These are phyloP conservation scores for Archilochus colubris DNA, from an alignment of 2,113 vertebrate genomes.

Conservation along the genomic window DNA sequence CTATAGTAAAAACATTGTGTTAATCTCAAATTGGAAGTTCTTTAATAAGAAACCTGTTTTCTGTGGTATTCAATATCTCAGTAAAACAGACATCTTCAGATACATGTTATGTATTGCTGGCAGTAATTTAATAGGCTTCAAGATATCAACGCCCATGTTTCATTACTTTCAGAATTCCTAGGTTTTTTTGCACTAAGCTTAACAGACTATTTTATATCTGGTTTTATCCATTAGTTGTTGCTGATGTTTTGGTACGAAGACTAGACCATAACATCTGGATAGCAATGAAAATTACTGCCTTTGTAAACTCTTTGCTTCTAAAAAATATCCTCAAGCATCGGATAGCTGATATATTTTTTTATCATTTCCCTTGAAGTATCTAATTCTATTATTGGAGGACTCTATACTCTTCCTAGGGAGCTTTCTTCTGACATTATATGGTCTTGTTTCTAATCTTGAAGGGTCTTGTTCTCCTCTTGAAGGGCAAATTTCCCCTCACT, in stretches of 20 bases:
- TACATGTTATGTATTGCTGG: background rate
- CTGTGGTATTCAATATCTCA: background rate
- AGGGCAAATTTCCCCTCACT: constrained; percentile 24
- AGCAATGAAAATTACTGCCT: background rate
- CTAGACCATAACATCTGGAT: background rate
- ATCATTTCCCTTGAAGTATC: background rate
- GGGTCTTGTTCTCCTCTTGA: background rate
- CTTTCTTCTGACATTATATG: background rate
- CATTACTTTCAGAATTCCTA: background rate
- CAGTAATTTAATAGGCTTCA: background rate
- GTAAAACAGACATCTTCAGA: background rate
- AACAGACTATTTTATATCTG: background rate
- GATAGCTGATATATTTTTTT: background rate
- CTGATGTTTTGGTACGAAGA: background rate
- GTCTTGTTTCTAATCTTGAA: background rate
- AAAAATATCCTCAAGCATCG: background rate
- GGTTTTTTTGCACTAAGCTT: background rate
- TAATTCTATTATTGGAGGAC: background rate
- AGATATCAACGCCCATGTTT: background rate
- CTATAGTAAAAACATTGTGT: background rate
- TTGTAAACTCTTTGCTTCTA: background rate
- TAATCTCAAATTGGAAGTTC: background rate
- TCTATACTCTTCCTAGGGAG: background rate
- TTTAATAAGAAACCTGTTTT: background rate
- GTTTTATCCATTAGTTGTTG: background rate